A percentile compares a stretch with the other conserved stretches of the same genome.
Conservation (phyloP, 2,888 invertebrate genomes). For the Nephrotoma guestfalica region DNA sequence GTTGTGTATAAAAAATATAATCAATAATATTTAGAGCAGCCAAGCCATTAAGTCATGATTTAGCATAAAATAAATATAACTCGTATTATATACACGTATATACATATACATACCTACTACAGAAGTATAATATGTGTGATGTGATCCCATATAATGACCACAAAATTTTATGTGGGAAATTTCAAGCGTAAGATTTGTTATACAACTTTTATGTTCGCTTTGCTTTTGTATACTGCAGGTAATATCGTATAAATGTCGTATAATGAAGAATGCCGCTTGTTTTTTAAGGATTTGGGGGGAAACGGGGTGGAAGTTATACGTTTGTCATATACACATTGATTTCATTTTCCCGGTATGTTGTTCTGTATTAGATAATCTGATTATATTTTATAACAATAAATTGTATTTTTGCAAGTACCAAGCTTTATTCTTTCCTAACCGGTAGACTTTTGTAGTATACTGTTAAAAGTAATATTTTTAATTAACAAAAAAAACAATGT, state of each 20-base stretch:
- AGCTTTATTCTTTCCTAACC: not conserved
- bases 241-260: not conserved
- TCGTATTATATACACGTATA: not conserved
- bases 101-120: not conserved
- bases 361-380: not conserved
- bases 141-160: not conserved
- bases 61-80: not conserved
- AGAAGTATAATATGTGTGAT: not conserved
- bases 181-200: not conserved
- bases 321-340: not conserved
- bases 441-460: not conserved
- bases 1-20: not conserved
- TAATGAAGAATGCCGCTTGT: not conserved
- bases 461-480: not conserved
- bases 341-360: not conserved
- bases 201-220: not conserved
- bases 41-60: not conserved
- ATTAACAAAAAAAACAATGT: not conserved
- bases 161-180: not conserved
- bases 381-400: not conserved
- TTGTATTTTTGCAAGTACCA: not conserved
- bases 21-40: not conserved
- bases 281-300: not conserved
- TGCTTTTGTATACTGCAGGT: not conserved
- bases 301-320: not conserved